A percentile compares a stretch with the other conserved stretches of the same genome.
phyloP scores from a whole-genome alignment of 2,797 vertebrate genomes.

The Arctocebus calabarensis region DNA sequence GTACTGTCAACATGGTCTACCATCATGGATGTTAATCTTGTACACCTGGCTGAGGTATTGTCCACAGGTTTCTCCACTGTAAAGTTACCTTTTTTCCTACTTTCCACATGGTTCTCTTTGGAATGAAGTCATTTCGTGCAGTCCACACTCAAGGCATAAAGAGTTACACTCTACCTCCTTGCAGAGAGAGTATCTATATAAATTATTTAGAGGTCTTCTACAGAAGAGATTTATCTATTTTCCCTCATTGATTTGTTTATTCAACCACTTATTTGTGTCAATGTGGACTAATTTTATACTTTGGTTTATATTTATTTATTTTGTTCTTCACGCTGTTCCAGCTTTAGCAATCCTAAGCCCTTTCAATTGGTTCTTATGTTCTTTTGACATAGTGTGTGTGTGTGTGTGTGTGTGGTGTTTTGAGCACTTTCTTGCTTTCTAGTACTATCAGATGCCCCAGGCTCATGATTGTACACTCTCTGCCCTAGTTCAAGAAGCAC shows the following conservation, averaged over 20 bases:
- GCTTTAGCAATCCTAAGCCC: neutral
- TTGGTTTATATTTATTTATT: neutral
- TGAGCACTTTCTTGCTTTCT: slow-evolving; percentile 24
- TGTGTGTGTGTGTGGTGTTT: neutral
- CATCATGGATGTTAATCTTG: neutral
- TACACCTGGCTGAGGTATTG: neutral
- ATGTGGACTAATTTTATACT: neutral
- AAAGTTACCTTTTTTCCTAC: fast-evolving
- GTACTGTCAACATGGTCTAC: neutral
- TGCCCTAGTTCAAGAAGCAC: neutral
- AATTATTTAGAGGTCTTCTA: neutral
- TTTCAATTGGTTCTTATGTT: neutral
- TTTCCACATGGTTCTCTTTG: neutral
- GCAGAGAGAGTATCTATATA: neutral
- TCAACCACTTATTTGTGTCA: neutral
- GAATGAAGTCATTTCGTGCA: neutral
- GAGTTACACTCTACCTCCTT: neutral
- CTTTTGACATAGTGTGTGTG: neutral
- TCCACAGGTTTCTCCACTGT: neutral
- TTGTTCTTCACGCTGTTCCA: neutral
- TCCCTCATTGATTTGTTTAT: neutral
- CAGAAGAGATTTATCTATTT: neutral
- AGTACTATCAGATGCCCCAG: neutral
- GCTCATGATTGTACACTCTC: neutral
- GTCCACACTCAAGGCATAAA: neutral